These are phyloP conservation scores for Varecia variegata DNA, from an alignment of 2,797 vertebrate genomes.

Conservation along the genomic window DNA sequence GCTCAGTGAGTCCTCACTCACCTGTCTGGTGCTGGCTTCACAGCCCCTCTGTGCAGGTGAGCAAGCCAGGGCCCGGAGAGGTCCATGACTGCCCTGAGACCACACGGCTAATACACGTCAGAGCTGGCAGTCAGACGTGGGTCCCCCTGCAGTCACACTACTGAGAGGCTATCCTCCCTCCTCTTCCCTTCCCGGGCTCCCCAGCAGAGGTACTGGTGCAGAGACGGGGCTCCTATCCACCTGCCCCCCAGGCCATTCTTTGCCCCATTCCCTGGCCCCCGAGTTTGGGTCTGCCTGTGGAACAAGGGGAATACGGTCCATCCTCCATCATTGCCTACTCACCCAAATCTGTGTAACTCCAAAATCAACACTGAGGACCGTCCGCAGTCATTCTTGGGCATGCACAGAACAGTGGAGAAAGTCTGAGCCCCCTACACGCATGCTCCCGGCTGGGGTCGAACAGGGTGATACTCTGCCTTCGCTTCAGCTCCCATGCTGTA, in stretches of 20 bases:
- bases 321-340: not conserved
- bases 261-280: not conserved
- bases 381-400: not conserved
- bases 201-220: not conserved
- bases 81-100: not conserved
- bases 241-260: not conserved
- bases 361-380: fast-evolving
- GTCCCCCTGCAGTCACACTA: not conserved
- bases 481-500: not conserved
- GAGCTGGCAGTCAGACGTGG: not conserved
- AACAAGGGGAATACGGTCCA: not conserved
- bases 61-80: not conserved
- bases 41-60: not conserved
- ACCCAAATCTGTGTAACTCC: not conserved
- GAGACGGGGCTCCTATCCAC: not conserved
- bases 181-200: no score
- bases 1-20: not conserved
- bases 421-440: fast-evolving
- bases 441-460: not conserved
- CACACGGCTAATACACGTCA: not conserved
- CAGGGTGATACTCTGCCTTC: fast-evolving
- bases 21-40: not conserved
- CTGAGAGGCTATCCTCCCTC: not conserved
- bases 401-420: no score
- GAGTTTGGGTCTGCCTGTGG: not conserved